These are phyloP conservation scores for Nymphalis urticae DNA, from an alignment of 2,888 invertebrate genomes.

Conservation along the genomic window DNA sequence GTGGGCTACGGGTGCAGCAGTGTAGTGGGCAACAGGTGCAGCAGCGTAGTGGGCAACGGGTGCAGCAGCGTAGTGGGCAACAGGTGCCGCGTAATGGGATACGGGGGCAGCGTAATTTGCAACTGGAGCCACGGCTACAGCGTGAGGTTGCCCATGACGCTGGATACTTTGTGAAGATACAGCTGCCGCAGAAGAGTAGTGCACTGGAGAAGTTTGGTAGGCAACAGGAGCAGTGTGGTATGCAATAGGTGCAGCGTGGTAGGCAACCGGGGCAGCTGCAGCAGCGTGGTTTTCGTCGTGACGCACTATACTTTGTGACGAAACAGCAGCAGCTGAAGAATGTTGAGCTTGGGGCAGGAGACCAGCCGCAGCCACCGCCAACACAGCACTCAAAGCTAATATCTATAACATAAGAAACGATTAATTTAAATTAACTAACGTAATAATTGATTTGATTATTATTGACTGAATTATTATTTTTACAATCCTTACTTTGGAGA, in stretches of 20 bases:
- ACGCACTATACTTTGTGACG: slow-evolving; percentile 65
- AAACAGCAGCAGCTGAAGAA: slow-evolving; percentile 63
- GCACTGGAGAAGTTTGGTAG: slow-evolving; percentile 44
- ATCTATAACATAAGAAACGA: slow-evolving; percentile 11
- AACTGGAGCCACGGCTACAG: slow-evolving; percentile 48
- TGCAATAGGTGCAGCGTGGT: slow-evolving; percentile 48
- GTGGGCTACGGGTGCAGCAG: slow-evolving; percentile 48
- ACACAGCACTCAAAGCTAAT: slow-evolving; percentile 58
- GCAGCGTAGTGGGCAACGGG: slow-evolving; percentile 51
- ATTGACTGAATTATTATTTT: not conserved
- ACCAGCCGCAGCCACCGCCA: slow-evolving; percentile 68
- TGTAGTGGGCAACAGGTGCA: slow-evolving; percentile 39
- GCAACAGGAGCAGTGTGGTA: slow-evolving; percentile 51
- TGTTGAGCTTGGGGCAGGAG: slow-evolving; percentile 64
- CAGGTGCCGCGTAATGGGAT: slow-evolving; percentile 41
- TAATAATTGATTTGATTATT: too few species aligned
- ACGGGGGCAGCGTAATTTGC: slow-evolving; percentile 46
- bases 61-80: slow-evolving; percentile 50
- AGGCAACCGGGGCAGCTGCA: slow-evolving; percentile 45
- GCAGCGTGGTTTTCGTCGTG: slow-evolving; percentile 47
- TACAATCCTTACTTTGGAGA: slow-evolving; percentile 64
- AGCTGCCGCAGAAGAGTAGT: slow-evolving; percentile 43
- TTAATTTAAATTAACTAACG: not conserved
- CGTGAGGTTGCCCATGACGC: slow-evolving; percentile 55
- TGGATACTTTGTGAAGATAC: slow-evolving; percentile 70